phyloP scores from a whole-genome alignment of 2,797 vertebrate genomes.

The Phaenicophaeus curvirostris region DNA sequence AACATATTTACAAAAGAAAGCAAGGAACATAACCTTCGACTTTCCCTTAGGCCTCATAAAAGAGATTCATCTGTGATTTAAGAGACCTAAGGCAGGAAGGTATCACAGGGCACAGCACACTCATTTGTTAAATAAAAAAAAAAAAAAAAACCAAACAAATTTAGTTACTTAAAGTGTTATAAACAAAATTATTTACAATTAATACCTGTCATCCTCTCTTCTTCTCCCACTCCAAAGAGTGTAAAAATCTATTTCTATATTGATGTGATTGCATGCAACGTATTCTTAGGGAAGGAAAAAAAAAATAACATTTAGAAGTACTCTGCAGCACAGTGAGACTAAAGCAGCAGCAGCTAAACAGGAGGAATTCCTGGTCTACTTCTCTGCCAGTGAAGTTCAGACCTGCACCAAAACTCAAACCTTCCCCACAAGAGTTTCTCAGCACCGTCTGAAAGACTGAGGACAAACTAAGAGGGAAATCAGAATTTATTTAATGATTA shows the following conservation, averaged over 20 bases:
- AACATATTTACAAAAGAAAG: constrained; percentile 67
- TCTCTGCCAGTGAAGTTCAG: neutral
- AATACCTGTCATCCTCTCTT: neutral
- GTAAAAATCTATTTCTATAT: neutral
- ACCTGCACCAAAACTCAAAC: neutral
- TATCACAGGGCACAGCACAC: neutral
- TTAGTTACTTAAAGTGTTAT: neutral
- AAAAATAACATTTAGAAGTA: neutral
- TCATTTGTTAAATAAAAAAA: neutral
- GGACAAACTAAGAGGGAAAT: neutral
- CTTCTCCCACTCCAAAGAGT: neutral
- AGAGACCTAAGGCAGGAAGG: constrained; percentile 2
- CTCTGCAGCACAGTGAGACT: neutral
- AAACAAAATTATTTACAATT: neutral
- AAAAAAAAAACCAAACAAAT: neutral
- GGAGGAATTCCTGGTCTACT: neutral
- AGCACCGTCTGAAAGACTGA: neutral
- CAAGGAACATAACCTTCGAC: constrained; percentile 44
- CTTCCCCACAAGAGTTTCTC: neutral
- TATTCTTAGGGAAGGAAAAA: neutral
- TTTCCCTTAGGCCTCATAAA: constrained; percentile 55
- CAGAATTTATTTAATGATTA: neutral
- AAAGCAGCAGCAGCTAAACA: neutral
- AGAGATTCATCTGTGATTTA: constrained; percentile 57
- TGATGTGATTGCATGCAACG: neutral